A percentile compares a stretch with the other conserved stretches of the same genome.
These are phyloP conservation scores for Lasioglossum baleicum DNA, from an alignment of 1,140 invertebrate species.

Conservation along the genomic window DNA sequence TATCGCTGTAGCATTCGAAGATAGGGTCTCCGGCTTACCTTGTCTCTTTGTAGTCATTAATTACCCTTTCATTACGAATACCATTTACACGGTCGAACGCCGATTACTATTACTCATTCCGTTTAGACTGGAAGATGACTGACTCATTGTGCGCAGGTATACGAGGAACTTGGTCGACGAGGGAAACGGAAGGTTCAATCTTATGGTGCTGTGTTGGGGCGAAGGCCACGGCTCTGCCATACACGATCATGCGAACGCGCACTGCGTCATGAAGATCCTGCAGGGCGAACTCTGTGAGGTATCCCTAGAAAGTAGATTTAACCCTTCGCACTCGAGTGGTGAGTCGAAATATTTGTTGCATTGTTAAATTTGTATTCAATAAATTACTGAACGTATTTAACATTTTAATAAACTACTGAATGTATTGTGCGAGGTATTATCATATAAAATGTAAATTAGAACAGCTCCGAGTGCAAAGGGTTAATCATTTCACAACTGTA, in stretches of 20 bases:
- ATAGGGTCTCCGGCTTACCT: background rate
- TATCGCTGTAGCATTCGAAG: background rate
- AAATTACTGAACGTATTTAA: too few species aligned
- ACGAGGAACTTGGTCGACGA: slow-evolving; percentile 96
- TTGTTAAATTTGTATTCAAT: too few species aligned
- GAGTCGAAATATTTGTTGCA: too few species aligned
- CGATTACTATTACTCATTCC: background rate
- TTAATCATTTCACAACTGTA: too few species aligned
- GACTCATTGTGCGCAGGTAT: slow-evolving; percentile 83
- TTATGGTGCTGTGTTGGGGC: slow-evolving; percentile 98
- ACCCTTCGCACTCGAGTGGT: too few species aligned
- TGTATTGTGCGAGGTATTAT: too few species aligned
- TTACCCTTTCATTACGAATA: background rate
- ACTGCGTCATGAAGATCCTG: slow-evolving; percentile 98
- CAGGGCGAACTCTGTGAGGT: slow-evolving; percentile 87
- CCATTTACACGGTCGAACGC: background rate
- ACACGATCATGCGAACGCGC: slow-evolving; percentile 97
- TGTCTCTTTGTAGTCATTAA: background rate
- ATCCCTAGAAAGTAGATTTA: background rate
- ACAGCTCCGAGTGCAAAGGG: too few species aligned
- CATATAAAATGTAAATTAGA: too few species aligned
- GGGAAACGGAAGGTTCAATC: slow-evolving; percentile 98
- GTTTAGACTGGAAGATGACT: background rate
- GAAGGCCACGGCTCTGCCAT: slow-evolving; percentile 96
- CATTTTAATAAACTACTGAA: too few species aligned